Base-by-base conservation (phyloP, 2,797 vertebrate species). In the Avahi laniger region DNA sequence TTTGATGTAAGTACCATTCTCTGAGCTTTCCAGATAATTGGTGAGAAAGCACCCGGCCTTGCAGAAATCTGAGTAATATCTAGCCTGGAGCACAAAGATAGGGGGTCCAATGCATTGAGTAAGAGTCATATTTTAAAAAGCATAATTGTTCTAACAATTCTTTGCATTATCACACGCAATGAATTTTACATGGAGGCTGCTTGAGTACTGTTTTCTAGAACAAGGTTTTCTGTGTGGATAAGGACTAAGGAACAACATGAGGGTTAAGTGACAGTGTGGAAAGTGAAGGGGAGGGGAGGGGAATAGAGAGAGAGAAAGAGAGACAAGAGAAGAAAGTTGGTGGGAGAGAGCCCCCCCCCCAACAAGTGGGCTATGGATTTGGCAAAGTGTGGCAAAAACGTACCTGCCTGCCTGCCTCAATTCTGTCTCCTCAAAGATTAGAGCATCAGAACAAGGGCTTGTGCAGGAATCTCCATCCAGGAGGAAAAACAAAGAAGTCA, bases 1-100 rank as follows among this genome's bases (percentile, higher is more conserved):
- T 97, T 98, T 98, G 97, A 98, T 97, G 97, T 98, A 82, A 96
- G 84, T 92, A 86, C 89, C 4, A n/a, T 96, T 98, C 92, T 97
- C 86, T 59, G 69, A 79, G 92, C 33, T 93, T 96, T 93, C 95
- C 90, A 93, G 93, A 97, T 96, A 97, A 97, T 96, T 98, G 97
- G 90, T 92, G 97, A 98, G 96, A 97, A 97, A 97, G 93, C 85
- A 67, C 89, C 67, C 15, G 2, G 67, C 88, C 79, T 93, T 91
- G 65, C 54, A 94, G 87, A 91, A 96, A 96, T 94, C 94, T 94
- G 90, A 97, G 96, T 94, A 91, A 93, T 96, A 97, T 88, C 93
- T 93, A 92, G 84, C 97, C 95, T 94, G 84, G 67, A 72, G 73
- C 72, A 93, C 90, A 95, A 92, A 97, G 72, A 65, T 76, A 80